Base-by-base conservation (phyloP, 2,888 invertebrate species). In the Eremobia ochroleuca region DNA sequence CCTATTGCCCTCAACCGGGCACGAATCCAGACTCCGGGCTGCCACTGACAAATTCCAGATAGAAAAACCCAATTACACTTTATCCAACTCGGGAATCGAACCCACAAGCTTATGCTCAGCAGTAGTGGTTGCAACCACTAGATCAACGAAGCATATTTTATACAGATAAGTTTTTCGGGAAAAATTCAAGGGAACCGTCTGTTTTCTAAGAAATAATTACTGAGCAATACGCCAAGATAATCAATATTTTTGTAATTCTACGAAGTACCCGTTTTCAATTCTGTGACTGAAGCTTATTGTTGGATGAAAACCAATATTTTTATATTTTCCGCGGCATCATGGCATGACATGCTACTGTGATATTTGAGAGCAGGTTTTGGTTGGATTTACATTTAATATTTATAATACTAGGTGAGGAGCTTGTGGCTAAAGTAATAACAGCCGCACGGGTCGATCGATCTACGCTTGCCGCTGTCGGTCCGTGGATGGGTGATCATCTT, bases 221-320 rank as follows among this genome's bases (percentile, higher is more conserved):
- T n/a, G 21, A 58, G 18, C n/a, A 25, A n/a, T 49, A 43, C 58
- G 28, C 31, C 21, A 15, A 11, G 25, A 59, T 52, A 71, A 34
- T 37, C 21, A 40, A 75, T 67, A 67, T 58, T 62, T 46, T 73
- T 28, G 4, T 55, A 71, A n/a, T 28, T 65, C 55, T 58, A 71
- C 65, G 46, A 58, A 37, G 37, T 21, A 28, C 15, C 46, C 25
- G 58, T 76, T 76, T 46, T 25, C 37, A n/a, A 21, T 2, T 21
- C 25, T 28, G n/a, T 70, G 40, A 79, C 21, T 58, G 37, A 34
- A 66, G 66, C 55, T 31, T 49, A 58, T 49, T 64, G 31, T 65
- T n/a, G 13, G 43, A 37, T 65, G 9, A 61, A 76, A 68, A n/a
- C 62, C 40, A 6, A 31, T 62, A 13, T 5, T 64, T 37, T 49